Evolutionary conservation across 2,888 invertebrate genomes (phyloP), one percentile per base, ranked within the genome.

Genomic region (Scelioninae gen. 2): DNA sequence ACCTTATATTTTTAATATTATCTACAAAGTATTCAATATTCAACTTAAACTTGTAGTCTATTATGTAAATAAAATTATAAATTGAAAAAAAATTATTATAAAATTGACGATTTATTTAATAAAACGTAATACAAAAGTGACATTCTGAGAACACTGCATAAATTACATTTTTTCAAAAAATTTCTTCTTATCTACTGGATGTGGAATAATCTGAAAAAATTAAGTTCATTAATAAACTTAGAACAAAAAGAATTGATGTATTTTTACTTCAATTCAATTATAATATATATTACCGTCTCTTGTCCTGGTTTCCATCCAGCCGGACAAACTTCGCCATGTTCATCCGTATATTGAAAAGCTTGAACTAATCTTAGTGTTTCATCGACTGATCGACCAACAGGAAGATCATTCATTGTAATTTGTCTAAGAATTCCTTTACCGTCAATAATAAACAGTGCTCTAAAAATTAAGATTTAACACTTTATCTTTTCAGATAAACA

Each of bases 371-470:
- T 89, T 53, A 97, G 87, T 0, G 97, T 97, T 88, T 97, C 97
- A 87, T 97, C 97, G 1, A 97, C 97, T 65, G 95, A 96, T 65
- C 97, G 89, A 0, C 96, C 96, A 7, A 96, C 96, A 0, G 97
- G 97, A 76, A 97, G 89, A 88, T 97, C 97, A 87, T 97, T 97
- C 96, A 97, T 96, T 2, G 97, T 97, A 35, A 97, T 96, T 87
- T 97, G 97, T 55, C 97, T 89, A 37, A 97, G 87, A 63, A 93
- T 89, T 33, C 96, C 96, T 83, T 92, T 94, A 22, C 93, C 92
- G 87, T 97, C 97, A 83, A 97, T 96, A 63, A 97, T 97, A 82
- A 97, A 97, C 57, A 97, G 88, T 2, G 96, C 97, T 85, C 97
- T 90, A 76, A 84, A 85, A 72, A 16, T 45, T n/a, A 19, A 35